These are phyloP conservation scores for Gnatocerus cornutus DNA, from an alignment of 2,888 invertebrate species.

Conservation along the genomic window DNA sequence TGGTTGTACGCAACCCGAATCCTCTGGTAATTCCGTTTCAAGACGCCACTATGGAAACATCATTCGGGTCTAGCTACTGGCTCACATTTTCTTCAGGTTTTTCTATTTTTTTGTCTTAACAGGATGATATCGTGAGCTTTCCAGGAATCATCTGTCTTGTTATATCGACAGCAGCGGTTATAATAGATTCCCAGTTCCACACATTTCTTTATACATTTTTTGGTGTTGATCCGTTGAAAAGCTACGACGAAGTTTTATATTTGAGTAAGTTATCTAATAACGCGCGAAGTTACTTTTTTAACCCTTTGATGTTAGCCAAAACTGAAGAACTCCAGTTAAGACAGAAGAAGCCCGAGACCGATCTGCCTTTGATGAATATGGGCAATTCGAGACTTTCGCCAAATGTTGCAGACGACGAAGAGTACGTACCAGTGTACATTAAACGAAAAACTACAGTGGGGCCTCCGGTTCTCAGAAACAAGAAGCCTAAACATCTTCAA, in stretches of 20 bases:
- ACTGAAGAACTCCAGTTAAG: constrained; percentile 53
- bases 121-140: constrained; percentile 42
- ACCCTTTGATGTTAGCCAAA: constrained; percentile 52
- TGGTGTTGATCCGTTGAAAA: constrained; percentile 72
- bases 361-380: constrained; percentile 52
- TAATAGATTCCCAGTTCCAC: constrained; percentile 71
- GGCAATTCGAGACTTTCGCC: neutral
- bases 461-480: constrained; percentile 52
- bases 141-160: constrained; percentile 72
- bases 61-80: constrained; percentile 73
- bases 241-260: constrained; percentile 71
- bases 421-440: constrained; percentile 54
- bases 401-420: constrained; percentile 46
- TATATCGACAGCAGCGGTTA: constrained; percentile 68
- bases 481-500: constrained; percentile 52
- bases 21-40: constrained; percentile 74
- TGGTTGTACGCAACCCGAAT: constrained; percentile 71
- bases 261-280: constrained; percentile 69
- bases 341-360: constrained; percentile 36
- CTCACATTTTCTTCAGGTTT: constrained; percentile 72
- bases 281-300: neutral
- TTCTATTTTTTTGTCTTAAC: constrained; percentile 9
- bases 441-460: constrained; percentile 52
- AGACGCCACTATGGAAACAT: constrained; percentile 67
- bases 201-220: constrained; percentile 71